Conservation (phyloP, 2,113 vertebrate genomes). For the Vulpes vulpes region DNA sequence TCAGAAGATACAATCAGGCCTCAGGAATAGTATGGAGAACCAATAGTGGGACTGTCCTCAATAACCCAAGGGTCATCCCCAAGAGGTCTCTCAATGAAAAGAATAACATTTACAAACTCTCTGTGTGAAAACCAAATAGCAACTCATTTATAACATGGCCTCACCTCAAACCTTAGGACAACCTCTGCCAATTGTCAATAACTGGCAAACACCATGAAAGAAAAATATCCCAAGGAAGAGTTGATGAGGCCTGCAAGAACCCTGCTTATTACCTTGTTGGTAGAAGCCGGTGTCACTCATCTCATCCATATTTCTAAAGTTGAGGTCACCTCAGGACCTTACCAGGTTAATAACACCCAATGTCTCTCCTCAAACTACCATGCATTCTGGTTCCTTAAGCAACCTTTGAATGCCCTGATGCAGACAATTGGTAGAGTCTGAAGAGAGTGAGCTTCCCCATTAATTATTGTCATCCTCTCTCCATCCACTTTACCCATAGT, state of each 20-base stretch:
- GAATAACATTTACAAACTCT: not conserved
- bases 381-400: not conserved
- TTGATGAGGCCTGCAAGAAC: not conserved
- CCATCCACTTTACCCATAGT: not conserved
- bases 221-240: not conserved
- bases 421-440: not conserved
- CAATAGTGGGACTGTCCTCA: not conserved
- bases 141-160: not conserved
- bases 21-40: not conserved
- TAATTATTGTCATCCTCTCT: not conserved
- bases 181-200: not conserved
- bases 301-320: not conserved
- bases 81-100: not conserved
- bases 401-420: not conserved
- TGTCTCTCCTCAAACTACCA: not conserved
- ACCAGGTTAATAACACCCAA: not conserved
- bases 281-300: not conserved
- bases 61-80: not conserved
- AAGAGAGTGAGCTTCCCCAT: not conserved
- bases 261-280: not conserved
- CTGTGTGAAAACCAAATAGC: not conserved
- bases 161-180: not conserved
- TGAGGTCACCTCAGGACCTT: not conserved
- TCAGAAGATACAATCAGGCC: not conserved
- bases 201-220: not conserved